Conservation (phyloP, 23 tunicate genomes). For the Diplosoma virens region DNA sequence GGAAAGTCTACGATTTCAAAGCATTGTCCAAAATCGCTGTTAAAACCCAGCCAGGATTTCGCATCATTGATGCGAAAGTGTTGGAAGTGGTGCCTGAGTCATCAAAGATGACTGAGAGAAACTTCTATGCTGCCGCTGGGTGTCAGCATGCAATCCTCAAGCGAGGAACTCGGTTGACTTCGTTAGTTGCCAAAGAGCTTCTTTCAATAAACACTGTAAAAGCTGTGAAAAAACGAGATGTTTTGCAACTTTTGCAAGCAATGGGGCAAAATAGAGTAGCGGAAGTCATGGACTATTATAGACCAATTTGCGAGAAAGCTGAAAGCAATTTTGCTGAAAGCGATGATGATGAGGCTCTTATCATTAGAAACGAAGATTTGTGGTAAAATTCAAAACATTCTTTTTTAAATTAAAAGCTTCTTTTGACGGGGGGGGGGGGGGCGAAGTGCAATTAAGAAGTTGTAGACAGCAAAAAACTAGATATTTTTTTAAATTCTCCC, state of each 20-base stretch:
- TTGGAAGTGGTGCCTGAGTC: background rate
- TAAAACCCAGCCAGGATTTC: slow-evolving; percentile 6
- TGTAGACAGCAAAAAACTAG: too few species aligned
- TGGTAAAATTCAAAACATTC: background rate
- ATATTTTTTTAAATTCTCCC: too few species aligned
- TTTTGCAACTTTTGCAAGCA: slow-evolving; percentile 12
- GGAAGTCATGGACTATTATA: background rate
- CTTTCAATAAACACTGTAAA: background rate
- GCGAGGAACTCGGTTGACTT: background rate
- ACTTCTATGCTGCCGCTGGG: background rate
- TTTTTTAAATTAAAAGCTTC: background rate
- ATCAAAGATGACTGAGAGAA: slow-evolving; percentile 13
- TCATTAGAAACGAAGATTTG: background rate
- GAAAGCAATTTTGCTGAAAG: background rate
- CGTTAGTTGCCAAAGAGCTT: slow-evolving; percentile 2
- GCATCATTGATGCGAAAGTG: slow-evolving; percentile 1
- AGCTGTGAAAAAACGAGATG: slow-evolving; percentile 2
- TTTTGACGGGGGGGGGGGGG: too few species aligned
- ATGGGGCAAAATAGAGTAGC: background rate
- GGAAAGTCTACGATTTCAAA: slow-evolving; percentile 28
- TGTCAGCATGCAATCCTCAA: slow-evolving; percentile 15
- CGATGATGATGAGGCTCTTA: background rate
- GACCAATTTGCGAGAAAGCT: background rate
- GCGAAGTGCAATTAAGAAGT: too few species aligned
- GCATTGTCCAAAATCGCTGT: background rate